phyloP scores from a whole-genome alignment of 2,888 invertebrate genomes.

The Unio delphinus region DNA sequence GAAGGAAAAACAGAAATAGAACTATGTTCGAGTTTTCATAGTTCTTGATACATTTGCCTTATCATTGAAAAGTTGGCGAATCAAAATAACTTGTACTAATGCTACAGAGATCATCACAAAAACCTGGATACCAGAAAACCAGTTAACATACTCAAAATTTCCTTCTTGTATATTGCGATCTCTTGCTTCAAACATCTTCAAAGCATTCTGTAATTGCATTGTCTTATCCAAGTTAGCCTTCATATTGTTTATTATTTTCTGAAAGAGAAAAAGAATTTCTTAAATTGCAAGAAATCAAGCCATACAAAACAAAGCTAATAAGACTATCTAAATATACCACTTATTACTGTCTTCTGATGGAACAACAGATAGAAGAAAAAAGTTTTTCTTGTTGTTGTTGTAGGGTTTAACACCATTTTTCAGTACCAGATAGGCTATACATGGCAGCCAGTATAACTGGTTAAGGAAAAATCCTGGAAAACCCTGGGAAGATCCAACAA shows the following conservation, averaged over 20 bases:
- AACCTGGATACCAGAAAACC: constrained; percentile 81
- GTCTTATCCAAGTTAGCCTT: constrained; percentile 70
- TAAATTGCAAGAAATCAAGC: too few relatives aligned
- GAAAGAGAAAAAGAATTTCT: constrained; percentile 68
- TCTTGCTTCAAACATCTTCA: constrained; percentile 83
- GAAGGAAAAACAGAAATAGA: not conserved
- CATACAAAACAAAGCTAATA: too few relatives aligned
- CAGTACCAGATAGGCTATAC: too few relatives aligned
- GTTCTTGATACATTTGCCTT: constrained; percentile 35
- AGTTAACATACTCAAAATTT: constrained; percentile 85
- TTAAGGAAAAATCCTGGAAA: too few relatives aligned
- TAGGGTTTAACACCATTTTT: too few relatives aligned
- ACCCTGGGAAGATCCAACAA: too few relatives aligned
- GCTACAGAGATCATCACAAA: constrained; percentile 82
- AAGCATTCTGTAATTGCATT: constrained; percentile 67
- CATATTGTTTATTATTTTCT: constrained; percentile 79
- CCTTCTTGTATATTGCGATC: constrained; percentile 87
- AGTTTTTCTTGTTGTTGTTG: not conserved
- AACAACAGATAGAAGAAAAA: not conserved
- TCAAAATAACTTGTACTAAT: constrained; percentile 80
- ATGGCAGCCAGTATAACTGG: too few relatives aligned
- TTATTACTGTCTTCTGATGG: too few relatives aligned
- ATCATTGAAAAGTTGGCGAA: constrained; percentile 85
- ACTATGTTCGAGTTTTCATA: constrained; percentile 41
- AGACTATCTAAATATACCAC: too few relatives aligned